phyloP scores from a whole-genome alignment of 2,113 vertebrate species.

The Malaclemys terrapin region DNA sequence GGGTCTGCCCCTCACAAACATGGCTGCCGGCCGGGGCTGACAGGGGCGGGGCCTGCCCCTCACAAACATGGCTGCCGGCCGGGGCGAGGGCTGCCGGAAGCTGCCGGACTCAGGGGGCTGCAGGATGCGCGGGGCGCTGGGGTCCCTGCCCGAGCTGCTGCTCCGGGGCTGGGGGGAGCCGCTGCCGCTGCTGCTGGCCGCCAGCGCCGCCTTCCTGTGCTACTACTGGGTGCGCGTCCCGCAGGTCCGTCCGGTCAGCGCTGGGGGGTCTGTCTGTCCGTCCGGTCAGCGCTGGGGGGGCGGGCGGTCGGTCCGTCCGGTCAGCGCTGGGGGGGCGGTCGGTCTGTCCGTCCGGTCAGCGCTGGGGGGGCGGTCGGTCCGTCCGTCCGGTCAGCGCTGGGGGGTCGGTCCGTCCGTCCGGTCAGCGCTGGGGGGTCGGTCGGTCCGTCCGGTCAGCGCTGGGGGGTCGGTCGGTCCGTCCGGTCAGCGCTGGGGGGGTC shows the following conservation, averaged over 20 bases:
- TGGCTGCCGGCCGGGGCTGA: not conserved
- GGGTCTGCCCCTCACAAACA: not conserved
- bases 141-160: not conserved
- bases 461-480: no score
- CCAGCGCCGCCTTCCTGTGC: conserved; percentile 75
- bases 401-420: no score
- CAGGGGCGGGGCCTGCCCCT: no score
- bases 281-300: no score
- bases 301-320: not conserved
- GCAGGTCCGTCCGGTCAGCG: conserved; percentile 28
- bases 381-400: no score
- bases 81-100: not conserved
- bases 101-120: not conserved
- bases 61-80: no score
- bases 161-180: not conserved
- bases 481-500: no score
- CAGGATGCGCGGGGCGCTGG: accelerated
- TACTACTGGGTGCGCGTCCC: conserved; percentile 83
- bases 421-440: no score
- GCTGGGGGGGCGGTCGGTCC: no score
- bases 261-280: not conserved
- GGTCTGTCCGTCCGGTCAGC: no score
- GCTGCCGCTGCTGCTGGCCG: conserved; percentile 74
- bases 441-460: no score
- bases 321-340: no score